Conservation (phyloP, 2,888 invertebrate genomes). For the Trilocha varians region DNA sequence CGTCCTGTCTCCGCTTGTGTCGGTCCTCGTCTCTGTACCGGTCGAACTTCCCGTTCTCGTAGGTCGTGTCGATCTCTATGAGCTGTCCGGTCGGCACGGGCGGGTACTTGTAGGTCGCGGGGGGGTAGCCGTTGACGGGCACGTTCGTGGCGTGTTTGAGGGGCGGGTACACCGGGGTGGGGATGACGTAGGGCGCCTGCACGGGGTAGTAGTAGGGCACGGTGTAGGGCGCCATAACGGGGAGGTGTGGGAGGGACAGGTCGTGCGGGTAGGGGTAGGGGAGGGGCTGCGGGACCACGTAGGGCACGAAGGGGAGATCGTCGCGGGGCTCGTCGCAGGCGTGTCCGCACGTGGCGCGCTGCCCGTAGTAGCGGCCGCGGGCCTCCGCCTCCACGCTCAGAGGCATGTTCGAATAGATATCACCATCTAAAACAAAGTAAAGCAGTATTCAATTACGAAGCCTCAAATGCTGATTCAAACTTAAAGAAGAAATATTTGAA, state of each 20-base stretch:
- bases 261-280: slow-evolving; percentile 29
- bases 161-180: slow-evolving; percentile 55
- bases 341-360: slow-evolving; percentile 34
- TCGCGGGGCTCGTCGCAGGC: slow-evolving; percentile 28
- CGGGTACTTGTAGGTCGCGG: slow-evolving; percentile 51
- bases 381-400: slow-evolving; percentile 28
- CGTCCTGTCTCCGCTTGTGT: slow-evolving; percentile 36
- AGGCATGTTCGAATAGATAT: slow-evolving; percentile 59
- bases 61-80: slow-evolving; percentile 76
- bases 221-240: slow-evolving; percentile 52
- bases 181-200: slow-evolving; percentile 61
- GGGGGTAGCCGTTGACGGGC: slow-evolving; percentile 63
- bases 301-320: slow-evolving; percentile 32
- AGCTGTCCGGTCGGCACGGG: slow-evolving; percentile 78
- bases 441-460: too few species aligned
- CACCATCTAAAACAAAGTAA: slow-evolving; percentile 32
- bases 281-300: slow-evolving; percentile 29
- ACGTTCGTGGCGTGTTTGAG: slow-evolving; percentile 61
- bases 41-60: slow-evolving; percentile 54
- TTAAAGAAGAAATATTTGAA: too few species aligned
- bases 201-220: slow-evolving; percentile 63
- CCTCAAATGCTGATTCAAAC: too few species aligned
- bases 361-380: slow-evolving; percentile 20
- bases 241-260: slow-evolving; percentile 31
- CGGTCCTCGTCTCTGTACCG: slow-evolving; percentile 39